Percentiles rank a stretch among this genome's conserved stretches.
Conservation (phyloP, 2,797 vertebrate genomes). For the Salarias fasciatus region DNA sequence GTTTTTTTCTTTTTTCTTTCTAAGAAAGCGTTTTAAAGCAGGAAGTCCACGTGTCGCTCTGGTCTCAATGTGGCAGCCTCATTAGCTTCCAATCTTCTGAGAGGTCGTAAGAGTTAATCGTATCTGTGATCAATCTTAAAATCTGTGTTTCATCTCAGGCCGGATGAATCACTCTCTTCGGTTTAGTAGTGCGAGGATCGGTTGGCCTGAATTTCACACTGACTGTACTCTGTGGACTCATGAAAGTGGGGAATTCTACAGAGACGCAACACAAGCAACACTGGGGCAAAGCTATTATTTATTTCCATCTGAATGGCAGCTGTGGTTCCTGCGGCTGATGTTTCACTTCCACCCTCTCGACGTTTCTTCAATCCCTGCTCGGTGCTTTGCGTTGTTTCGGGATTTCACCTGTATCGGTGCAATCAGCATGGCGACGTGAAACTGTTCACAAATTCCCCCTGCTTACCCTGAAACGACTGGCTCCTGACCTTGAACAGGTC, state of each 20-base stretch:
- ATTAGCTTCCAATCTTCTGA: no score
- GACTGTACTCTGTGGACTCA: conserved; percentile 33
- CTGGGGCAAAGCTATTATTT: conserved; percentile 43
- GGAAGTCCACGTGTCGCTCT: conserved; percentile 31
- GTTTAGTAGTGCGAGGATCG: conserved; percentile 3
- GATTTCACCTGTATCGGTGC: conserved; percentile 58
- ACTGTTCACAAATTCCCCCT: conserved; percentile 18
- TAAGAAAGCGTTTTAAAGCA: no score
- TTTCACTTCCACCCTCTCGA: conserved; percentile 39
- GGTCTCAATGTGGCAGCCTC: not conserved
- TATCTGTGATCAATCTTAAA: no score
- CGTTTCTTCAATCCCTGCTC: conserved; percentile 32
- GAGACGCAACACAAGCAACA: conserved; percentile 43
- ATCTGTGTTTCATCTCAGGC: conserved; percentile 1
- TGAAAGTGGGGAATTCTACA: conserved; percentile 44
- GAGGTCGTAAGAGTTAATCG: no score
- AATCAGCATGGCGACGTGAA: conserved; percentile 15
- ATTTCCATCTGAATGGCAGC: conserved; percentile 56
- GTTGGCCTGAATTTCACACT: conserved; percentile 8
- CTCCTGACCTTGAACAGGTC: conserved; percentile 65
- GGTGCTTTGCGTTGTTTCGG: conserved; percentile 49
- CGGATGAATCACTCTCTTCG: not conserved
- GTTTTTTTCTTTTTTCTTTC: no score
- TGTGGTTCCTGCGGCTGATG: conserved; percentile 47
- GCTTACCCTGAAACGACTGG: conserved; percentile 50